These are phyloP conservation scores for Octomys mimax DNA, from an alignment of 2,797 vertebrate genomes.

Conservation along the genomic window DNA sequence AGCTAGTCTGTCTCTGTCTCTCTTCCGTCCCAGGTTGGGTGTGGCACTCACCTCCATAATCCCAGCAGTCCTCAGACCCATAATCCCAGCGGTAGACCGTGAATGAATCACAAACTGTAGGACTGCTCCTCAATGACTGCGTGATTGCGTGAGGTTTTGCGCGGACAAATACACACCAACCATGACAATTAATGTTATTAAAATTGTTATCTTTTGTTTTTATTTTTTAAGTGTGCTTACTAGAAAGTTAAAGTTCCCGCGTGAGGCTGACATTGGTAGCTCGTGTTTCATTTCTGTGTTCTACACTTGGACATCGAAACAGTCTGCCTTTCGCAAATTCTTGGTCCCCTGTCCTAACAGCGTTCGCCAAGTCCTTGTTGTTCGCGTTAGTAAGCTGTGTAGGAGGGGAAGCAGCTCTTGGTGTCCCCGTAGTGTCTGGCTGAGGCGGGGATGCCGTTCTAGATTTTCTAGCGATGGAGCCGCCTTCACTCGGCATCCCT, in stretches of 20 bases:
- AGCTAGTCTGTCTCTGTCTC: too few species aligned
- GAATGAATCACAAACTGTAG: too few species aligned
- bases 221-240: neutral
- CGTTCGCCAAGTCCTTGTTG: neutral
- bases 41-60: too few species aligned
- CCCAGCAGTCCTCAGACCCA: too few species aligned
- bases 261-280: neutral
- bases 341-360: neutral
- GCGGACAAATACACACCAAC: too few species aligned
- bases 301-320: neutral
- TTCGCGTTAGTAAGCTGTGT: neutral
- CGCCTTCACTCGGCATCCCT: neutral
- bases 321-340: neutral
- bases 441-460: neutral
- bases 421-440: neutral
- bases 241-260: neutral
- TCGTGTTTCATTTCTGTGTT: conserved; percentile 12
- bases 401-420: neutral
- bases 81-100: too few species aligned
- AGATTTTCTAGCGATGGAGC: neutral
- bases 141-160: too few species aligned
- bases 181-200: neutral
- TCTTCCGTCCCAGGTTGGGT: too few species aligned
- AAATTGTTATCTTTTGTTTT: neutral
- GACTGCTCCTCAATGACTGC: too few species aligned